Evolutionary conservation across 2,888 invertebrate genomes (phyloP).

Genomic region (Imbricaverruca yamaguchii): DNA sequence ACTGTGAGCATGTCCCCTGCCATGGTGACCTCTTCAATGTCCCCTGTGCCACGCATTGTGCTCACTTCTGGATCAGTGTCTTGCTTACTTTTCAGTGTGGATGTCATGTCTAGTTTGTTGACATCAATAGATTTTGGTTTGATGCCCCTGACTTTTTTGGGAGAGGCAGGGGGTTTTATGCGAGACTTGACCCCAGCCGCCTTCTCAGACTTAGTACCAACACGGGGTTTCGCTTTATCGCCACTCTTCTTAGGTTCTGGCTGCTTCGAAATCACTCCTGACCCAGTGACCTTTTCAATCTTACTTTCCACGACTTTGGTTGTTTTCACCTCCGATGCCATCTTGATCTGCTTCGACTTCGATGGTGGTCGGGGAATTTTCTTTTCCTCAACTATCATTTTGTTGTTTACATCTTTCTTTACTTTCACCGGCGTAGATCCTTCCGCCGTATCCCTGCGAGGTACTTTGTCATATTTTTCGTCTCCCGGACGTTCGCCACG

Average conservation of each 20-base stretch:
- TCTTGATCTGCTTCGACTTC: slow-evolving; percentile 37
- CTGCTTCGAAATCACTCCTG: slow-evolving; percentile 23
- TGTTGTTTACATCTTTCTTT: slow-evolving; percentile 41
- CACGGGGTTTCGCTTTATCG: not conserved
- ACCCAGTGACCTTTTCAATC: slow-evolving; percentile 12
- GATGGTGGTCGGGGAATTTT: slow-evolving; percentile 33
- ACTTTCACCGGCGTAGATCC: slow-evolving; percentile 37
- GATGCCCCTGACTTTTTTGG: slow-evolving; percentile 28
- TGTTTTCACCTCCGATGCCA: slow-evolving; percentile 35
- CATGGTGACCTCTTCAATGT: slow-evolving; percentile 24
- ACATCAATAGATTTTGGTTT: slow-evolving; percentile 23
- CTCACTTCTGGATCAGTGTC: slow-evolving; percentile 5
- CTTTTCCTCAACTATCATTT: slow-evolving; percentile 26
- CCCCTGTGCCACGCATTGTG: slow-evolving; percentile 6
- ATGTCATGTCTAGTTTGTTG: slow-evolving; percentile 20
- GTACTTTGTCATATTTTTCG: not conserved
- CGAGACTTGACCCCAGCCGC: not conserved
- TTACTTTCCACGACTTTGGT: slow-evolving; percentile 32
- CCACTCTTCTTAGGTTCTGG: slow-evolving; percentile 24
- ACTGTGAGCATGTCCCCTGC: slow-evolving; percentile 26
- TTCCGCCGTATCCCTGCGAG: slow-evolving; percentile 36
- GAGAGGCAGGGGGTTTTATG: not conserved
- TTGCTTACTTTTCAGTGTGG: slow-evolving; percentile 26
- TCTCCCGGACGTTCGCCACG: not conserved
- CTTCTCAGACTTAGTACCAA: not conserved